phyloP scores from a whole-genome alignment of 2,888 invertebrate species.

The Tipula unca region DNA sequence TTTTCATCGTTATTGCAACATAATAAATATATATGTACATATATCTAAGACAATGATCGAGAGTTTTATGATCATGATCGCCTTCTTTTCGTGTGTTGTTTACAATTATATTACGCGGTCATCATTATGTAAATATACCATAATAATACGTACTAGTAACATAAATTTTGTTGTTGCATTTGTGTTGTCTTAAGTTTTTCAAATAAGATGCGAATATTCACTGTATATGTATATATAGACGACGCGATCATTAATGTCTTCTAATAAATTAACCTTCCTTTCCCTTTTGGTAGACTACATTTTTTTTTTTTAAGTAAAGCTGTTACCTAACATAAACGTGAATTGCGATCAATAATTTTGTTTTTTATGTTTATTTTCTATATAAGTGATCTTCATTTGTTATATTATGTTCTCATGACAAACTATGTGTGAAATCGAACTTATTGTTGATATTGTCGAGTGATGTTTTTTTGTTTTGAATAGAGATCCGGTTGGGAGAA shows the following conservation, averaged over 20 bases:
- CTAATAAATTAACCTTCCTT: conserved; percentile 4
- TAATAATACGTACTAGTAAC: not conserved
- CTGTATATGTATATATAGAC: not conserved
- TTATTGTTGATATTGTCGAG: not conserved
- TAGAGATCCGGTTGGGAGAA: too few relatives aligned
- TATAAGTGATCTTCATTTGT: not conserved
- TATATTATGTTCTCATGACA: not conserved
- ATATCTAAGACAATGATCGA: not conserved
- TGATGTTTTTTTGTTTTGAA: not conserved
- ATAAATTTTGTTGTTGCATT: not conserved
- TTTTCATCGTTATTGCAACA: not conserved
- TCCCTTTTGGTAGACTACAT: not conserved
- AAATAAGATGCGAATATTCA: not conserved
- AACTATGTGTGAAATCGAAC: not conserved
- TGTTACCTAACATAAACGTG: not conserved
- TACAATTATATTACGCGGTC: not conserved
- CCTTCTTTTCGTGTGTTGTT: not conserved
- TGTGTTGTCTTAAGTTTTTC: not conserved
- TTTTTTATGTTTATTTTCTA: not conserved
- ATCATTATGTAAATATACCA: not conserved
- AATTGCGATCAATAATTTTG: not conserved
- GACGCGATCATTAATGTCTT: not conserved
- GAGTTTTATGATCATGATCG: conserved; percentile 8
- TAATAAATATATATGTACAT: not conserved
- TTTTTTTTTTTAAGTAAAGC: too few relatives aligned